These are phyloP conservation scores for Festucalex cinctus DNA, from an alignment of 2,113 vertebrate species.

Conservation along the genomic window DNA sequence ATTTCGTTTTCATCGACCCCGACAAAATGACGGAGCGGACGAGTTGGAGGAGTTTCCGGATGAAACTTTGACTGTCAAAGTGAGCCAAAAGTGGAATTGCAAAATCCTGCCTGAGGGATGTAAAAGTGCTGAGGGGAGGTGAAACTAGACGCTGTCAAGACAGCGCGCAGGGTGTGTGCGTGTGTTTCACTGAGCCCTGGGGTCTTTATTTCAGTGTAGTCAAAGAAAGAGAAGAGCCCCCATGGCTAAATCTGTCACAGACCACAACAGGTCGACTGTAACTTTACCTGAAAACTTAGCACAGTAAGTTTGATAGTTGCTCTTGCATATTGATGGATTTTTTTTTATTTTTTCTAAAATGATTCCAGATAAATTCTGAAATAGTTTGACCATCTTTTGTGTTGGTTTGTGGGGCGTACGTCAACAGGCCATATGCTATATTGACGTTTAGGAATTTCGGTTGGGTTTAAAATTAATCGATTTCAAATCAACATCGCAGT, in stretches of 20 bases:
- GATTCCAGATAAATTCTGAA: neutral
- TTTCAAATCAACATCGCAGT: no score
- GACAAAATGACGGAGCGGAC: slow-evolving; percentile 39
- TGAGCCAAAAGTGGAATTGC: slow-evolving; percentile 54
- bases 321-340: neutral
- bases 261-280: slow-evolving; percentile 45
- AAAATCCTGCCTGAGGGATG: slow-evolving; percentile 61
- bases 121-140: slow-evolving; percentile 68
- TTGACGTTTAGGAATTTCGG: neutral
- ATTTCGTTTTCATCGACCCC: slow-evolving; percentile 1
- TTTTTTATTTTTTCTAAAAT: neutral
- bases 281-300: slow-evolving; percentile 47
- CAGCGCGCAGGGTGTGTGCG: slow-evolving; percentile 24
- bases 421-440: neutral
- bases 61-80: slow-evolving; percentile 57
- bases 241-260: slow-evolving; percentile 59
- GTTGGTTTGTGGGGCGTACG: no score
- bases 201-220: slow-evolving; percentile 54
- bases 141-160: slow-evolving; percentile 65
- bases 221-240: slow-evolving; percentile 55
- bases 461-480: neutral
- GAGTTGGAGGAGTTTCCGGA: slow-evolving; percentile 26
- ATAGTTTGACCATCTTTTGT: neutral
- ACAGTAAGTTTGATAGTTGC: slow-evolving; percentile 24
- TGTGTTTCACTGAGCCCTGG: slow-evolving; percentile 49